These are phyloP conservation scores for Heliocidaris tuberculata DNA, from an alignment of 35 echinoderm and acorn worm genomes.

Conservation along the genomic window DNA sequence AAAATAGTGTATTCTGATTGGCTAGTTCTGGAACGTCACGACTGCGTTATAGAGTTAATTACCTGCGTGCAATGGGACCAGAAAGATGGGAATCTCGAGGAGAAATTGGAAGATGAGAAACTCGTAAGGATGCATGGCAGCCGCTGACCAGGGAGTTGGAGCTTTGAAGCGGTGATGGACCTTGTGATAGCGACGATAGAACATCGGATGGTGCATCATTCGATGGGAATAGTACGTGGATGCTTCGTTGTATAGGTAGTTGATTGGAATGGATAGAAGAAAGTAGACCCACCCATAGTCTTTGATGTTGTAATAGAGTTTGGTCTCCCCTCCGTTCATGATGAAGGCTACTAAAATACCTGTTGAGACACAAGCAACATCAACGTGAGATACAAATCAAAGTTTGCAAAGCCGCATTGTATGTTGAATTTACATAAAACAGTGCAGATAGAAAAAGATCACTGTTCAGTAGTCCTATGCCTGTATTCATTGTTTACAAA, in stretches of 20 bases:
- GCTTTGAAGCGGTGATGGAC: not conserved
- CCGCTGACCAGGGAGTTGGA: not conserved
- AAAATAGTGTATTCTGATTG: not conserved
- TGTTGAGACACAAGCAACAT: not conserved
- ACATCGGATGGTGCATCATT: not conserved
- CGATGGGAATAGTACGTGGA: not conserved
- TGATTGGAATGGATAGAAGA: not conserved
- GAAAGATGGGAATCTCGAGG: not conserved
- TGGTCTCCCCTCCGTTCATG: not conserved
- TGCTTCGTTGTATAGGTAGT: not conserved
- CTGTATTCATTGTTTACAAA: too few species aligned
- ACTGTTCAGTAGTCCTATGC: too few species aligned
- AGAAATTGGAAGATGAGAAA: not conserved
- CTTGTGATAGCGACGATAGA: not conserved
- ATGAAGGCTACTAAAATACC: not conserved
- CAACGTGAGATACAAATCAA: too few species aligned
- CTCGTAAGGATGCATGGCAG: not conserved
- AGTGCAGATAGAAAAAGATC: too few species aligned
- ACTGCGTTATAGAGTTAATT: not conserved
- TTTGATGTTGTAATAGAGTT: not conserved
- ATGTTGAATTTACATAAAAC: too few species aligned
- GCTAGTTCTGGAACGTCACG: not conserved
- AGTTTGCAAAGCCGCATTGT: too few species aligned
- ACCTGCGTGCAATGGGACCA: not conserved
- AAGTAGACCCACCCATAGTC: not conserved